These are phyloP conservation scores for Scomber japonicus DNA, from an alignment of 2,113 vertebrate genomes.

Conservation along the genomic window DNA sequence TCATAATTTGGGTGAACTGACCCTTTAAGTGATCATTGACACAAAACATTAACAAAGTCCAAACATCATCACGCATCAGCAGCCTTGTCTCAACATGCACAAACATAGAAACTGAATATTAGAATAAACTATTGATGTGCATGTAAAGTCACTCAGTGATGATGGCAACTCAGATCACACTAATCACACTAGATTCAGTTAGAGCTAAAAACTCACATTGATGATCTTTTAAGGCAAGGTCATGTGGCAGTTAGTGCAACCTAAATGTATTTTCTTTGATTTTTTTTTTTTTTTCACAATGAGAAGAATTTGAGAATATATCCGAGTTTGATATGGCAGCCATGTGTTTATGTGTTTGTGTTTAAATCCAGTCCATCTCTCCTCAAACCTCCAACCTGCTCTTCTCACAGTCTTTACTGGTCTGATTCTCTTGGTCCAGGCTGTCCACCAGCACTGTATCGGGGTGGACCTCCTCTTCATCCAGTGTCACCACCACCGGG, in stretches of 20 bases:
- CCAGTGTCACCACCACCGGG: slow-evolving; percentile 86
- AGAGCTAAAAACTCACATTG: slow-evolving; percentile 26
- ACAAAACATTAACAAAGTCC: neutral
- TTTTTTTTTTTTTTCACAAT: neutral
- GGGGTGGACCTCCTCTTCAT: slow-evolving; percentile 90
- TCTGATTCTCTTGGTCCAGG: slow-evolving; percentile 36
- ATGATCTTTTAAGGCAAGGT: slow-evolving; percentile 62
- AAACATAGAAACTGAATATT: slow-evolving; percentile 30
- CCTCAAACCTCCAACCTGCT: slow-evolving; percentile 67
- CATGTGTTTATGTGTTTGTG: slow-evolving; percentile 24
- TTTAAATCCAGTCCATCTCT: slow-evolving; percentile 38
- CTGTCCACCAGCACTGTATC: slow-evolving; percentile 85
- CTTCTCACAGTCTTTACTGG: slow-evolving; percentile 67
- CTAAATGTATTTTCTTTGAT: neutral
- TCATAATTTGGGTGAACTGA: neutral
- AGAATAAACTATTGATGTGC: slow-evolving; percentile 18
- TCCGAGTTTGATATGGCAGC: slow-evolving; percentile 45
- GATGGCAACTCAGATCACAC: too few species aligned
- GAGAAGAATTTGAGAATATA: slow-evolving; percentile 14
- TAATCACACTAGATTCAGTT: slow-evolving; percentile 28
- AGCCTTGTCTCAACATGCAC: slow-evolving; percentile 38
- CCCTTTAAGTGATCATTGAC: neutral
- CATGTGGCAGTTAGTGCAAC: slow-evolving; percentile 70
- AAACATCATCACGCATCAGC: neutral
- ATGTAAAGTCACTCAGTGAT: slow-evolving; percentile 1